Evolutionary conservation across 2,888 invertebrate genomes (phyloP).

Genomic region (Brenthis daphne): DNA sequence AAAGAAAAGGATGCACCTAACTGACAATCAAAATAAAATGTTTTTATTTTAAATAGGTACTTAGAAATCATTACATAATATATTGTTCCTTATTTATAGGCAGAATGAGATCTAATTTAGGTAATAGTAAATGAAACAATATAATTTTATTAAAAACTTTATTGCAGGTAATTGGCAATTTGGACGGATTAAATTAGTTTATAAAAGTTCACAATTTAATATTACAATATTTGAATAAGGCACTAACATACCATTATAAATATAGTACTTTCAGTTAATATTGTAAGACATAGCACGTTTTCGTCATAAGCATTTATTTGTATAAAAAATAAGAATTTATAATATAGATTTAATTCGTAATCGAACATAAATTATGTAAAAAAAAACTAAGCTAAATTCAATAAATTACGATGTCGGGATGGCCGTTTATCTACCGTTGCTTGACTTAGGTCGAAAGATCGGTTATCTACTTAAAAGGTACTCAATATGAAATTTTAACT

Average conservation of each 20-base stretch:
- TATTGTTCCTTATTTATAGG: no score
- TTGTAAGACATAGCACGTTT: slow-evolving; percentile 61
- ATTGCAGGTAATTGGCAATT: slow-evolving; percentile 74
- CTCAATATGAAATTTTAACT: slow-evolving; percentile 76
- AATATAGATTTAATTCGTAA: slow-evolving; percentile 72
- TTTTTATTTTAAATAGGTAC: no score
- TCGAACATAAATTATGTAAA: slow-evolving; percentile 74
- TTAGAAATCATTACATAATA: no score
- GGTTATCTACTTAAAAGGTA: slow-evolving; percentile 81
- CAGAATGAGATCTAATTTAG: no score
- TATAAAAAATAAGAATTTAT: slow-evolving; percentile 69
- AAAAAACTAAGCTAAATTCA: slow-evolving; percentile 66
- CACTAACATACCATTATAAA: slow-evolving; percentile 62
- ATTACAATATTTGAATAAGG: slow-evolving; percentile 60
- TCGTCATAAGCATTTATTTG: slow-evolving; percentile 65
- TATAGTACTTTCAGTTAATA: slow-evolving; percentile 58
- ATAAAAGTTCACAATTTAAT: slow-evolving; percentile 55
- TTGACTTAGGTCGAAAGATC: slow-evolving; percentile 82
- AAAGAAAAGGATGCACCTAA: no score
- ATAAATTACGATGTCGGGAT: slow-evolving; percentile 82
- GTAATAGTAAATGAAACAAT: slow-evolving; percentile 39
- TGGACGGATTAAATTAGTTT: slow-evolving; percentile 62
- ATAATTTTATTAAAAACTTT: slow-evolving; percentile 56
- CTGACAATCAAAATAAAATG: no score
- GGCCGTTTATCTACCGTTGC: slow-evolving; percentile 80